Conservation (phyloP, 2,113 vertebrate species). For the Sarotherodon lohbergeri region DNA sequence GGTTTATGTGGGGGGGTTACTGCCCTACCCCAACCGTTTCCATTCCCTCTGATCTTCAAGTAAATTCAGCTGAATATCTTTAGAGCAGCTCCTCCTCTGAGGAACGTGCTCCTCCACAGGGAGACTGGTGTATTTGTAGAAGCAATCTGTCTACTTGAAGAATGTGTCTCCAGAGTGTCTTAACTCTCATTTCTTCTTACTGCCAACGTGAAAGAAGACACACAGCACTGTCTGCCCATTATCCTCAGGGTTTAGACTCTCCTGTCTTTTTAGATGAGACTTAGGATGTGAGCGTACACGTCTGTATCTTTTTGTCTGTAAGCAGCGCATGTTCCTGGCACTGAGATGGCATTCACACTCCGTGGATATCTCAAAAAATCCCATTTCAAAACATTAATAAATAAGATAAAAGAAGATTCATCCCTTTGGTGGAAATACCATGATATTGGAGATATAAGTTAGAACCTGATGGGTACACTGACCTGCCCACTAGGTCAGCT, state of each 20-base stretch:
- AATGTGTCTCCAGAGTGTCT: constrained; percentile 54
- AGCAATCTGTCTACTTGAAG: constrained; percentile 51
- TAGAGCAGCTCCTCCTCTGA: constrained; percentile 26
- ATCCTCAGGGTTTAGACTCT: constrained; percentile 22
- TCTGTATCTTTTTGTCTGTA: constrained; percentile 6
- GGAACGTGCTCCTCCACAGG: constrained; percentile 36
- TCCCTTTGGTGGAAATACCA: neutral
- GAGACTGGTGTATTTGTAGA: constrained; percentile 52
- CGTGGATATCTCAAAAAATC: neutral
- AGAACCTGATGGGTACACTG: neutral
- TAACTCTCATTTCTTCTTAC: constrained; percentile 40
- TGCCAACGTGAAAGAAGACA: constrained; percentile 45
- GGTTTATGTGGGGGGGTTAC: constrained; percentile 9
- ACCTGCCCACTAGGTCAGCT: neutral
- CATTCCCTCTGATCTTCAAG: constrained; percentile 28
- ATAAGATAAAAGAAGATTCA: neutral
- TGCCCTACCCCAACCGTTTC: neutral
- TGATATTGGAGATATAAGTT: neutral
- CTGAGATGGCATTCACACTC: neutral
- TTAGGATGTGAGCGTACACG: neutral
- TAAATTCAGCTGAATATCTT: constrained; percentile 33
- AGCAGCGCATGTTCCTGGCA: neutral
- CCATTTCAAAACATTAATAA: neutral
- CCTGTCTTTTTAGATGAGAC: constrained; percentile 32
- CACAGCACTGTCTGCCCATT: constrained; percentile 22